Conservation (phyloP, 2,113 vertebrate species). For the Channa maculata region DNA sequence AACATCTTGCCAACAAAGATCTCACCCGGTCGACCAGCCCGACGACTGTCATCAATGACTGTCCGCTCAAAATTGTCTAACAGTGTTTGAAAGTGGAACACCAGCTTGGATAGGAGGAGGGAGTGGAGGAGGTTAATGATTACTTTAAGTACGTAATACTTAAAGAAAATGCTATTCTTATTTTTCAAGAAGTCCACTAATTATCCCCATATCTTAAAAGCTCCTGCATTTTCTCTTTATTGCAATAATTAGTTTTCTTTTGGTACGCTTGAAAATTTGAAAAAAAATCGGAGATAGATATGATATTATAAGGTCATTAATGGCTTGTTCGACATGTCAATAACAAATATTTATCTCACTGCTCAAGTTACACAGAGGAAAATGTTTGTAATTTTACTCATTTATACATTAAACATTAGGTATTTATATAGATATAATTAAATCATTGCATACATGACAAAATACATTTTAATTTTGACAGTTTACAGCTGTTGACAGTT, state of each 20-base stretch:
- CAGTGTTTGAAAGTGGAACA: constrained; percentile 90
- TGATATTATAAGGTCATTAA: too few species aligned
- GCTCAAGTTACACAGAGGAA: not conserved
- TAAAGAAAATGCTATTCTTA: too few species aligned
- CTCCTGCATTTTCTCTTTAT: not conserved
- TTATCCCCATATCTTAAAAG: too few species aligned
- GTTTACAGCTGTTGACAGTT: not conserved
- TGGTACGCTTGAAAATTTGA: not conserved
- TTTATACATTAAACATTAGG: not conserved
- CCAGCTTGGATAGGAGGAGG: constrained; percentile 77
- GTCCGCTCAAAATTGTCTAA: constrained; percentile 89
- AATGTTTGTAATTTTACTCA: not conserved
- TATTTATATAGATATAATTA: too few species aligned
- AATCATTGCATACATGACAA: not conserved
- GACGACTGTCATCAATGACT: constrained; percentile 87
- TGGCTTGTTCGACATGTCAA: not conserved
- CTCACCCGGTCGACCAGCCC: constrained; percentile 84
- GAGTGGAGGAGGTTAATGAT: not conserved
- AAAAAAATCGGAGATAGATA: not conserved
- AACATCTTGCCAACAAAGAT: constrained; percentile 92
- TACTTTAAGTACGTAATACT: too few species aligned
- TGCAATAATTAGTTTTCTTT: not conserved
- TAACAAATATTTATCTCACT: not conserved
- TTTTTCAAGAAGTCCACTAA: too few species aligned
- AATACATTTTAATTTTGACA: not conserved